Evolutionary conservation across 2,113 vertebrate genomes (phyloP).

Genomic region (Indicator indicator): DNA sequence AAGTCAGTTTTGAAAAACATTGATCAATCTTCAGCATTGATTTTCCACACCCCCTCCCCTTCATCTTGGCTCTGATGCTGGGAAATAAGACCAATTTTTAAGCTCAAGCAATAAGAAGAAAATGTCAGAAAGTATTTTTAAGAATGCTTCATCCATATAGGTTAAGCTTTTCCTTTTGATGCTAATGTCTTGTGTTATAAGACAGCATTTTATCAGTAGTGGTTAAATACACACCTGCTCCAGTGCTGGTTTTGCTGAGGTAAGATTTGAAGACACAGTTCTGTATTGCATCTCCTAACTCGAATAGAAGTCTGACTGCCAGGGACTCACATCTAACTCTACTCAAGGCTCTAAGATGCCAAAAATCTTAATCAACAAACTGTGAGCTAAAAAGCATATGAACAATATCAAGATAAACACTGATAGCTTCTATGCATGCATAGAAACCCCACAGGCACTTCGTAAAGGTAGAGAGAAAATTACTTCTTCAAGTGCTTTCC

Average conservation of each 20-base stretch:
- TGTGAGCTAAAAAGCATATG: not conserved
- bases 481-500: not conserved
- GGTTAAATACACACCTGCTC: not conserved
- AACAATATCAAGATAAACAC: not conserved
- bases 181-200: not conserved
- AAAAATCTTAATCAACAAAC: not conserved
- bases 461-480: not conserved
- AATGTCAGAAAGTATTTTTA: slow-evolving; percentile 56
- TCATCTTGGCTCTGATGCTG: slow-evolving; percentile 52
- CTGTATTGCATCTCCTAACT: not conserved
- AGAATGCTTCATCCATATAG: not conserved
- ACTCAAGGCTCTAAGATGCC: not conserved
- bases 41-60: slow-evolving; percentile 1
- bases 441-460: not conserved
- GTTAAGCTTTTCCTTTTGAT: slow-evolving; percentile 2
- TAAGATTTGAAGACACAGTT: not conserved
- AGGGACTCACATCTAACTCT: not conserved
- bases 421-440: rapidly evolving
- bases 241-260: not conserved
- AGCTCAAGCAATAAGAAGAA: slow-evolving; percentile 53
- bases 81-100: slow-evolving; percentile 62
- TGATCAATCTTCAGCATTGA: slow-evolving; percentile 58
- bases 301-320: not conserved
- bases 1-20: slow-evolving; percentile 57
- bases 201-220: not conserved